Conservation (phyloP, 2,888 invertebrate genomes). For the Aspidapion aeneum region DNA sequence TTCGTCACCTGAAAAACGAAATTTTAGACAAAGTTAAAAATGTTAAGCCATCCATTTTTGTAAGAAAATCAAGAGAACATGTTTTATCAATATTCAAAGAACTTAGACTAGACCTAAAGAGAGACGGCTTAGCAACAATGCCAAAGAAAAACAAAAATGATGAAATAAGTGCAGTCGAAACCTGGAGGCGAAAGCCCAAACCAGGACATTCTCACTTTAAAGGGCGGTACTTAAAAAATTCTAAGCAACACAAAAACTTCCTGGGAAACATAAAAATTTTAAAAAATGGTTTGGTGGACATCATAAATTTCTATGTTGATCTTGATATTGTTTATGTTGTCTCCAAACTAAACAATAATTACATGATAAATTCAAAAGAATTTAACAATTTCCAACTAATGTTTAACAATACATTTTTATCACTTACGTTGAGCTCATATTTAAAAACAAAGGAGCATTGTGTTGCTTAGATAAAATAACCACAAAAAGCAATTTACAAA, state of each 20-base stretch:
- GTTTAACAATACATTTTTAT: too few relatives aligned
- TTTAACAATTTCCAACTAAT: too few relatives aligned
- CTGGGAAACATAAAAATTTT: background rate
- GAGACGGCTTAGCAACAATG: background rate
- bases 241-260: background rate
- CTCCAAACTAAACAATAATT: too few relatives aligned
- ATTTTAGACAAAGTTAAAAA: background rate
- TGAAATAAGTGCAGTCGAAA: background rate
- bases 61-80: background rate
- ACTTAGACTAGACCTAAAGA: background rate
- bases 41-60: background rate
- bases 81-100: background rate
- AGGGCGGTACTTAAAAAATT: background rate
- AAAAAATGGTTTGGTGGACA: background rate
- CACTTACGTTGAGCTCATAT: too few relatives aligned
- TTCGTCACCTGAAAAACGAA: background rate
- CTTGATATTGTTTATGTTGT: too few relatives aligned
- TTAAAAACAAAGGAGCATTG: too few relatives aligned
- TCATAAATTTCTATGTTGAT: background rate
- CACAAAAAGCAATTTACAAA: too few relatives aligned
- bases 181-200: background rate
- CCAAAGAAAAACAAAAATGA: background rate
- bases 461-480: too few relatives aligned
- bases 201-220: background rate
- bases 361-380: too few relatives aligned